Evolutionary conservation across 2,113 vertebrate genomes (phyloP), one percentile per base, ranked within the genome.

Genomic region (Osmerus eperlanus): DNA sequence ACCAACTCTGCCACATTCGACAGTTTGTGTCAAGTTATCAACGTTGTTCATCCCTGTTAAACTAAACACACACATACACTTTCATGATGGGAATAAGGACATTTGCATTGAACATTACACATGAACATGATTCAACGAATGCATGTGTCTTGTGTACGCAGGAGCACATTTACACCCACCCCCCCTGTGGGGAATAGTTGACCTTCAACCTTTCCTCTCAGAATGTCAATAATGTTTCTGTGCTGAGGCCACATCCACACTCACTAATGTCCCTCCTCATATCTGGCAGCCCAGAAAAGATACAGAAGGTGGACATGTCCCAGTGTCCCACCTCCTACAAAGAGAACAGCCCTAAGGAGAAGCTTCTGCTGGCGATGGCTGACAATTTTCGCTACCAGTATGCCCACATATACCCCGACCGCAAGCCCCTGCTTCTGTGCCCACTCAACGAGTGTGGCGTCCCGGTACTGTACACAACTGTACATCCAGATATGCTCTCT

Each of bases 361-460:
- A 85, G 1, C 77, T 83, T 1, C 80, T 98, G 76, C 65, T 97
- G 53, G 70, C 65, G 9, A 80, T 95, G 0, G 91, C 93, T 0
- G 89, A 93, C 47, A 94, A 88, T 81, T 97, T 97, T 82, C 80
- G 88, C 25, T 75, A 69, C 58, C 96, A 97, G 81, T 98, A 94
- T 32, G 65, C 61, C 0, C 86, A 92, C 68, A 79, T 98, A 67
- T 95, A 88, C 76, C 96, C 96, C 0, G 92, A 94, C 12, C 94
- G 94, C 2, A 90, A 92, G 64, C 90, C 88, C 0, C 94, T 97
- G 70, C 91, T 98, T 77, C 85, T 97, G 54, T 81, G 89, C 53
- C 95, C 95, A 0, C 4, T 84, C 65, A 99, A 99, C 0, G 96
- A 98, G 76, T 97, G 92, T 16, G 89, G 91, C 0, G 79, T 96